Percentiles rank a stretch among this genome's conserved stretches.
Evolutionary conservation across 2,797 vertebrate genomes (phyloP).

Genomic region (Vipera latastei): DNA sequence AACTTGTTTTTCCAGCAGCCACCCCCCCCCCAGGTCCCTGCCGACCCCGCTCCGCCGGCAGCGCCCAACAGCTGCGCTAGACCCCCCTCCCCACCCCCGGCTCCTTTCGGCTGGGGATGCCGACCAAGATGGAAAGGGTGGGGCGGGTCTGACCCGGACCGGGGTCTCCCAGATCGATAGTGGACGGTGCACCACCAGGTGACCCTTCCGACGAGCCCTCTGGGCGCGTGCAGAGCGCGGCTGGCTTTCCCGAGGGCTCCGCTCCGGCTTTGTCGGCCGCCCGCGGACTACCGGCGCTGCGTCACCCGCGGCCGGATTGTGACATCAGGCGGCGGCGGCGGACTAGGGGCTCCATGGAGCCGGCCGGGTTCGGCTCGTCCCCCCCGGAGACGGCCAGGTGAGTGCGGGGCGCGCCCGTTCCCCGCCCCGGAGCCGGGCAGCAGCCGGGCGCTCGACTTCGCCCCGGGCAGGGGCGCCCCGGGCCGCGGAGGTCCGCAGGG

Average conservation of each 20-base stretch:
- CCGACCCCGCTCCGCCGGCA: not conserved
- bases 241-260: not conserved
- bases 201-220: not conserved
- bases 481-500: not conserved
- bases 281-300: not conserved
- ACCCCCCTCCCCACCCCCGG: not conserved
- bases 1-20: not conserved
- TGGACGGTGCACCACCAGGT: not conserved
- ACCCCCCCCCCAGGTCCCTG: not conserved
- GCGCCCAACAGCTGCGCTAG: not conserved
- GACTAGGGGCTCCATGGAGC: slow-evolving; percentile 48
- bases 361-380: slow-evolving; percentile 37
- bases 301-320: slow-evolving; percentile 27
- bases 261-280: not conserved
- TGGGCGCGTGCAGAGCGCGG: not conserved
- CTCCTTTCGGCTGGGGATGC: not conserved
- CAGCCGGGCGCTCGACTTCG: not conserved
- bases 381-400: slow-evolving; percentile 31
- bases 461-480: not conserved
- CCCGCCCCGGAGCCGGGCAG: not conserved
- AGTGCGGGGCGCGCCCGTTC: not conserved
- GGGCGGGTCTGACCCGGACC: not conserved
- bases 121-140: not conserved
- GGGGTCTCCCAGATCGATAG: not conserved
- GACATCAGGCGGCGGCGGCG: slow-evolving; percentile 55